phyloP scores from a whole-genome alignment of 2,888 invertebrate genomes.

The Eumacrocentrus americanus region DNA sequence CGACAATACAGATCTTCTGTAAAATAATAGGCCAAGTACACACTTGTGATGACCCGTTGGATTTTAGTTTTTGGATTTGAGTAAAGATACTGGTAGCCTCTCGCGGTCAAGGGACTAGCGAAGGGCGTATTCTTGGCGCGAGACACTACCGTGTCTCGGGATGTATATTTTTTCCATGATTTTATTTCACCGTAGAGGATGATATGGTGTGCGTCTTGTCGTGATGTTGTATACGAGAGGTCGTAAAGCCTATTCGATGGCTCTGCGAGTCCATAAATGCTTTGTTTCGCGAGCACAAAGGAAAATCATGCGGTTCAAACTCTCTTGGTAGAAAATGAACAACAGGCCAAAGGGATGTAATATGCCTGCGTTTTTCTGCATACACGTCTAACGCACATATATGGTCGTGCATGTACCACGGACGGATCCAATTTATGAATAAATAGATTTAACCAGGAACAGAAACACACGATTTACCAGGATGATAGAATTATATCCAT shows the following conservation, averaged over 20 bases:
- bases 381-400: not conserved
- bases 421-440: not conserved
- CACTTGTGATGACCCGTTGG: too few relatives aligned
- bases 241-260: not conserved
- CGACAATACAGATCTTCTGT: too few relatives aligned
- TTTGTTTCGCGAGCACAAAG: constrained; percentile 19
- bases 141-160: too few relatives aligned
- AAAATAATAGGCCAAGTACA: too few relatives aligned
- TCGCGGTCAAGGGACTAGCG: constrained; percentile 3
- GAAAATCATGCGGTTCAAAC: constrained; percentile 2
- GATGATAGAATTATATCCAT: too few relatives aligned
- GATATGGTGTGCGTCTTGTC: not conserved
- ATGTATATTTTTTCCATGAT: not conserved
- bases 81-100: too few relatives aligned
- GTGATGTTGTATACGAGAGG: not conserved
- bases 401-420: not conserved
- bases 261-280: constrained; percentile 8
- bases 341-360: not conserved
- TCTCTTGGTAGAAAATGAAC: constrained; percentile 5
- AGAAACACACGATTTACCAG: too few relatives aligned
- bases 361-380: not conserved
- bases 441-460: too few relatives aligned
- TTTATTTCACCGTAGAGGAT: not conserved
- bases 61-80: too few relatives aligned
- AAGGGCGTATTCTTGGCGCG: too few relatives aligned